phyloP scores from a whole-genome alignment of 2,888 invertebrate genomes.

The Linnaemya tessellans region DNA sequence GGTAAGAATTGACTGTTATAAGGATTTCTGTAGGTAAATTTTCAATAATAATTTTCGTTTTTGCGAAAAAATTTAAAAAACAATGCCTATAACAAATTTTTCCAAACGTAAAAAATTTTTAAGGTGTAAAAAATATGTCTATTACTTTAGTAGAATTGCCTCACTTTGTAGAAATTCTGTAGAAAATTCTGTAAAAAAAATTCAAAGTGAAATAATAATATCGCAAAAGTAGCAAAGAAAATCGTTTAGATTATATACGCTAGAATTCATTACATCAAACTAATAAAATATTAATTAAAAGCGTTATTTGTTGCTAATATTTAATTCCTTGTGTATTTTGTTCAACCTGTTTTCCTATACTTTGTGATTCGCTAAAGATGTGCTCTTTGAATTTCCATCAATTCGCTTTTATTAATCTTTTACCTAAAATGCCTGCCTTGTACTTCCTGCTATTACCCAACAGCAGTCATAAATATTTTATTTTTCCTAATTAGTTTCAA shows the following conservation, averaged over 20 bases:
- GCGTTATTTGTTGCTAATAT: background rate
- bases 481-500: conserved; percentile 26
- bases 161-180: too few species aligned
- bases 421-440: background rate
- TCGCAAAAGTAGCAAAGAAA: background rate
- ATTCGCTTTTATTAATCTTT: background rate
- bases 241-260: background rate
- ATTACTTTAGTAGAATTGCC: too few species aligned
- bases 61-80: too few species aligned
- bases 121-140: too few species aligned
- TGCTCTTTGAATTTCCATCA: background rate
- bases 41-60: too few species aligned
- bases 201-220: too few species aligned
- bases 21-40: too few species aligned
- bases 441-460: conserved; percentile 11
- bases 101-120: too few species aligned
- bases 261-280: background rate
- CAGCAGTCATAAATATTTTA: conserved; percentile 26
- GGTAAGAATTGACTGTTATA: too few species aligned
- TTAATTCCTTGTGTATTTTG: background rate
- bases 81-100: too few species aligned
- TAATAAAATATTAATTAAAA: background rate
- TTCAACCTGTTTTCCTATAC: background rate
- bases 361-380: background rate
- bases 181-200: too few species aligned